These are phyloP conservation scores for Epizoanthus illoricatus DNA, from an alignment of 92 coral and sea anemone species.

Conservation along the genomic window DNA sequence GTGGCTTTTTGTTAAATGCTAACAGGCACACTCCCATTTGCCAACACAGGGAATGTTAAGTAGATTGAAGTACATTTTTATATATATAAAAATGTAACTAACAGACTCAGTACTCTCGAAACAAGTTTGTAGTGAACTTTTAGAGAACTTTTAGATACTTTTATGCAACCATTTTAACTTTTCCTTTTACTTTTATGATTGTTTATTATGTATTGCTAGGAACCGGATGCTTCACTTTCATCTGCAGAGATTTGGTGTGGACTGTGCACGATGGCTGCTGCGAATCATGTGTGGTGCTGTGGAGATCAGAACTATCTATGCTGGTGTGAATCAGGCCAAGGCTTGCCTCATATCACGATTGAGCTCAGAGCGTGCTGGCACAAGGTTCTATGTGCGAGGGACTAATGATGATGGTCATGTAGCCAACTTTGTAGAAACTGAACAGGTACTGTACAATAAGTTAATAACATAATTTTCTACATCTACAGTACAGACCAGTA, in stretches of 20 bases:
- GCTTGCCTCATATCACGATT: slow-evolving; percentile 89
- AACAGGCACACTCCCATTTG: too few species aligned
- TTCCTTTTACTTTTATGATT: not conserved
- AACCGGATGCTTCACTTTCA: slow-evolving; percentile 93
- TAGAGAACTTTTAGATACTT: too few species aligned
- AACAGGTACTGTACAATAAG: slow-evolving; percentile 74
- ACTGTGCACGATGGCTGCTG: slow-evolving; percentile 85
- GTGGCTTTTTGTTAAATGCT: too few species aligned
- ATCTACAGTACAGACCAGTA: not conserved
- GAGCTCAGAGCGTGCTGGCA: slow-evolving; percentile 98
- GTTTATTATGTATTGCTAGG: slow-evolving; percentile 47
- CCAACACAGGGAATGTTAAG: too few species aligned
- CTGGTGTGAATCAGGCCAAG: slow-evolving; percentile 92
- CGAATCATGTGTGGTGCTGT: slow-evolving; percentile 94
- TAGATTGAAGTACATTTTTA: too few species aligned
- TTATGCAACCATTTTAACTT: too few species aligned
- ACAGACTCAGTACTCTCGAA: too few species aligned
- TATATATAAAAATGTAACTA: too few species aligned
- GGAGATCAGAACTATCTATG: slow-evolving; percentile 90
- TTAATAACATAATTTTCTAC: not conserved
- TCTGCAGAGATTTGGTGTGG: slow-evolving; percentile 83
- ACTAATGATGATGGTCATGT: slow-evolving; percentile 98
- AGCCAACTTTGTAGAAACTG: slow-evolving; percentile 98
- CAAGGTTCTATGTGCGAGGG: slow-evolving; percentile 97
- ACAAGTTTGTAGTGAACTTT: too few species aligned